Evolutionary conservation across 2,797 vertebrate genomes (phyloP).

Genomic region (Semotilus atromaculatus): DNA sequence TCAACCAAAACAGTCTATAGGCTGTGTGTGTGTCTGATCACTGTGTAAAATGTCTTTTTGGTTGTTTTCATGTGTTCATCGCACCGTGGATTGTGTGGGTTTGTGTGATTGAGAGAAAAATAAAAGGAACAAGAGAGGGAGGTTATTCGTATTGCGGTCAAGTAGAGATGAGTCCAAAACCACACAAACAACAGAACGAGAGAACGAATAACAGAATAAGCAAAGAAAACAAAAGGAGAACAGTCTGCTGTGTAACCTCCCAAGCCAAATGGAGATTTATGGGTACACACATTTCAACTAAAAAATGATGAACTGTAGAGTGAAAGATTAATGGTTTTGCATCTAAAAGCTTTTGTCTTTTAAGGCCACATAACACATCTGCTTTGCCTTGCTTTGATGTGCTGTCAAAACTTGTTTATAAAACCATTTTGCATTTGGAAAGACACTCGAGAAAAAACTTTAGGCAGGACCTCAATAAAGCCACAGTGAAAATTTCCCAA

Average conservation of each 20-base stretch:
- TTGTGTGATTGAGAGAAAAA: neutral
- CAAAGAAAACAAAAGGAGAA: constrained; percentile 29
- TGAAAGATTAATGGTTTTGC: constrained; percentile 26
- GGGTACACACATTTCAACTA: constrained; percentile 8
- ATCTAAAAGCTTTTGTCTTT: constrained; percentile 39
- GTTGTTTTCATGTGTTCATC: neutral
- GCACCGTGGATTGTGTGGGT: neutral
- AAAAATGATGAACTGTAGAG: constrained; percentile 19
- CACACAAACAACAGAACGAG: constrained; percentile 42
- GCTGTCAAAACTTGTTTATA: constrained; percentile 48
- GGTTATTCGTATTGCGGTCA: constrained; percentile 51
- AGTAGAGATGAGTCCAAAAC: constrained; percentile 39
- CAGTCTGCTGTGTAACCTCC: constrained; percentile 7
- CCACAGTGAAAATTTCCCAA: constrained; percentile 31
- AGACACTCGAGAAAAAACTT: constrained; percentile 22
- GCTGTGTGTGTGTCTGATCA: neutral
- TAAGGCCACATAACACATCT: neutral
- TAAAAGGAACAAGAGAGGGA: constrained; percentile 28
- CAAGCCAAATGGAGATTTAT: constrained; percentile 39
- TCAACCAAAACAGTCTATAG: neutral
- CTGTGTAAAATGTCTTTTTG: neutral
- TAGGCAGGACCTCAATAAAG: constrained; percentile 19
- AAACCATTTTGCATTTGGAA: constrained; percentile 23
- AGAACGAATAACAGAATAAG: constrained; percentile 10
- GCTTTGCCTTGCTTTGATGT: constrained; percentile 32